These are phyloP conservation scores for Hyposoter didymator DNA, from an alignment of 2,888 invertebrate species.

Conservation along the genomic window DNA sequence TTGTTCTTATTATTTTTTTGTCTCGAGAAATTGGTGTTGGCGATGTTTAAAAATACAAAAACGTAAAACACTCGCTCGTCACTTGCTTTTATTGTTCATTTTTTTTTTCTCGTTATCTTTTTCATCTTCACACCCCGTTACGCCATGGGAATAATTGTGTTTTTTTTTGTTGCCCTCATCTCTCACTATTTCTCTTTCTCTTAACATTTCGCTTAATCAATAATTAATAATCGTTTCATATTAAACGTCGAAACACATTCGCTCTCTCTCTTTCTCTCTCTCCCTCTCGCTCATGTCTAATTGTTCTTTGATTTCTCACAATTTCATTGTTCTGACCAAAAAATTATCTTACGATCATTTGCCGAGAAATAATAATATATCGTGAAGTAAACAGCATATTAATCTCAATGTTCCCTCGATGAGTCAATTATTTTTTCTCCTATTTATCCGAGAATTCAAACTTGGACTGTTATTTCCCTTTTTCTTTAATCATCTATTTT, in stretches of 20 bases:
- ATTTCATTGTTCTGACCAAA: slow-evolving; percentile 13
- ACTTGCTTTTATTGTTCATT: slow-evolving; percentile 55
- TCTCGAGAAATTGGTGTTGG: slow-evolving; percentile 59
- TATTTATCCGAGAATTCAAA: slow-evolving; percentile 15
- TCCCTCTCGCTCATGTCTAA: slow-evolving; percentile 26
- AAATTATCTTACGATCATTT: slow-evolving; percentile 3
- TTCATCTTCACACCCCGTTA: slow-evolving; percentile 38
- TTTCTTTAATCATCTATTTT: slow-evolving; percentile 2
- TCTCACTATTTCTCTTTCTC: background rate
- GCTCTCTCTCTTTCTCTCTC: slow-evolving; percentile 43
- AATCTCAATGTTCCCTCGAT: background rate
- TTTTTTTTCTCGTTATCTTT: slow-evolving; percentile 27
- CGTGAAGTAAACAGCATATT: slow-evolving; percentile 29
- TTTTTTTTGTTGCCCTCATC: slow-evolving; percentile 7
- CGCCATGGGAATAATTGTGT: slow-evolving; percentile 36
- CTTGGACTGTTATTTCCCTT: slow-evolving; percentile 14
- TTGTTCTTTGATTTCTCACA: slow-evolving; percentile 12
- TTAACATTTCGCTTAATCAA: slow-evolving; percentile 54
- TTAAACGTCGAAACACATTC: slow-evolving; percentile 46
- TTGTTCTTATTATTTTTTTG: background rate
- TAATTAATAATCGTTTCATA: slow-evolving; percentile 63
- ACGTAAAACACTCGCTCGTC: slow-evolving; percentile 63
- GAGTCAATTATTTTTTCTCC: background rate
- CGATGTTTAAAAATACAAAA: slow-evolving; percentile 68
- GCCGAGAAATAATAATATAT: slow-evolving; percentile 18